Base-by-base conservation (phyloP, 1,140 invertebrate genomes). In the Sesamia nonagrioides region DNA sequence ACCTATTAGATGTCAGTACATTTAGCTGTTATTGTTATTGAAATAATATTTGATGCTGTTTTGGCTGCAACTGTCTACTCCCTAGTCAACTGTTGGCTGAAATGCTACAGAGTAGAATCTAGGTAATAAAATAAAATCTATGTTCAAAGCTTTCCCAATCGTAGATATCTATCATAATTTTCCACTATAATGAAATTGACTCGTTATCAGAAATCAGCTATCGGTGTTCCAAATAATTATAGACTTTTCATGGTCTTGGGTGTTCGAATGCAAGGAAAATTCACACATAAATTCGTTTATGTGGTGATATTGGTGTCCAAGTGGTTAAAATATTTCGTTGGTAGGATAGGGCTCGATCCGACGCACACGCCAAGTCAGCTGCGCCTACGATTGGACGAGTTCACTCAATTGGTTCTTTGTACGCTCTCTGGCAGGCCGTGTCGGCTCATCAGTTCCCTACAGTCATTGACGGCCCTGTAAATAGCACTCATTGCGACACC, bases 361-460 rank as follows among this genome's bases (percentile, higher is more conserved):
- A 33, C 66, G 66, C 66, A 48, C 72, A 63, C 73, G 73, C 73
- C 73, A 75, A 58, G 61, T 68, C 74, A 68, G 61, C 33, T 17
- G 73, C 40, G 63, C 61, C 56, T 37, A 74, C 74, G 54, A 90
- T 89, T 88, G 85, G 88, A 80, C 82, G 80, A 73, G 79, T 85
- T 79, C 75, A 71, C 79, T 88, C 89, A 93, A 92, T 93, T 92
- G 90, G 81, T 88, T 78, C 90, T 92, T 92, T 92, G 89, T 92
- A 76, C 68, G 69, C 69, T 73, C 82, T 81, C 85, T 81, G 78
- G 61, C 72, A 74, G 61, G 58, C 74, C 83, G 83, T 85, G 84
- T 88, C 85, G 83, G 78, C 80, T 85, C 84, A 80, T 85, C 82
- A 84, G 85, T 89, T 89, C 87, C 84, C 84, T 86, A 83, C 85